Evolutionary conservation across 2,113 vertebrate species (phyloP).

Genomic region (Sporophila hypoxantha): DNA sequence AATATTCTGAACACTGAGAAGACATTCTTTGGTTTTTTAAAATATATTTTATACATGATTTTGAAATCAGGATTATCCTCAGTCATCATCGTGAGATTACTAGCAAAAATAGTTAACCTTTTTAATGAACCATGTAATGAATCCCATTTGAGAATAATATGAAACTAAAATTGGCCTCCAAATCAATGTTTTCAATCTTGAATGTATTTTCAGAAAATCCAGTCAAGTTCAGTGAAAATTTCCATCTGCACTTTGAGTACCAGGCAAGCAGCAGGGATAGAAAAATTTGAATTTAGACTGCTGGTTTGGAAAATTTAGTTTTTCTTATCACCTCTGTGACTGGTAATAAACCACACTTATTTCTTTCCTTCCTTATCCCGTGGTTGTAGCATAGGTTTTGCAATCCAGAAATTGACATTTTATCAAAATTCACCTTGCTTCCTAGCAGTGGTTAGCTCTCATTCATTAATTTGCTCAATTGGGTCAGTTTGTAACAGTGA

Average conservation of each 20-base stretch:
- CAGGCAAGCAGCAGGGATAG: background rate
- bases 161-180: background rate
- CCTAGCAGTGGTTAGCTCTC: background rate
- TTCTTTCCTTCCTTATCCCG: background rate
- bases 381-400: background rate
- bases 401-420: background rate
- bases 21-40: background rate
- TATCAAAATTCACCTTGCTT: background rate
- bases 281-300: background rate
- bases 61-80: background rate
- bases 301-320: constrained; percentile 10
- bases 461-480: background rate
- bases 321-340: background rate
- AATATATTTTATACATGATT: background rate
- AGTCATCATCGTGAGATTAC: background rate
- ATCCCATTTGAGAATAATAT: background rate
- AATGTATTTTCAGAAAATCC: background rate
- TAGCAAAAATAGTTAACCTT: background rate
- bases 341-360: background rate
- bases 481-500: background rate
- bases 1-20: background rate
- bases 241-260: background rate
- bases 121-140: background rate
- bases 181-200: background rate
- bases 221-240: background rate